A percentile compares a stretch with the other conserved stretches of the same genome.
phyloP scores from a whole-genome alignment of 2,113 vertebrate species.

The Hemiscyllium ocellatum region DNA sequence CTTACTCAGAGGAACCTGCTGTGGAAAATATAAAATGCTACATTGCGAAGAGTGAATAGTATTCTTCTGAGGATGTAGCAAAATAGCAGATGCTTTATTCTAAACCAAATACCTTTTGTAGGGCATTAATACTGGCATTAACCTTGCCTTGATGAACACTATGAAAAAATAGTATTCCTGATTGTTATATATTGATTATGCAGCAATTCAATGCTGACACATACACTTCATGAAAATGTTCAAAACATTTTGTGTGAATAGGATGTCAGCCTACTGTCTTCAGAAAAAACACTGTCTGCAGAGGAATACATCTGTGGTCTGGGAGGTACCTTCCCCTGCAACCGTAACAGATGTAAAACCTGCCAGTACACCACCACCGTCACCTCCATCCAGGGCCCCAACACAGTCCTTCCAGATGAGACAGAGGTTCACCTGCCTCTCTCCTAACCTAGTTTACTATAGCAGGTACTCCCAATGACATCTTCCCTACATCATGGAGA shows the following conservation, averaged over 20 bases:
- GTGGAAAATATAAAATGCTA: background rate
- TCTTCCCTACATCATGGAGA: no score
- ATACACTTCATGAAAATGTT: background rate
- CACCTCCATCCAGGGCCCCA: no score
- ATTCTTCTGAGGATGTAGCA: background rate
- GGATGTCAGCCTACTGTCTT: background rate
- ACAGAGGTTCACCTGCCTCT: no score
- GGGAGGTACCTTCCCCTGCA: no score
- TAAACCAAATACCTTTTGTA: background rate
- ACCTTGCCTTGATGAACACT: background rate
- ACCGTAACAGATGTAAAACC: no score
- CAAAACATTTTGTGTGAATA: background rate
- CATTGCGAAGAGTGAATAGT: background rate
- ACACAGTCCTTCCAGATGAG: no score
- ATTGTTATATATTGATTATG: background rate
- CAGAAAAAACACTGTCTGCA: background rate
- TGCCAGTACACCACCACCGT: no score
- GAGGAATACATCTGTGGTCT: background rate
- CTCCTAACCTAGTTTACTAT: no score
- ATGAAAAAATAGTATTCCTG: background rate
- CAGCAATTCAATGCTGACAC: background rate
- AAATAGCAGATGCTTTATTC: background rate
- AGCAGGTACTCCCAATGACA: no score
- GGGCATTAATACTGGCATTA: background rate
- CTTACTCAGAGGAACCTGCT: background rate